Evolutionary conservation across 2,113 vertebrate species (phyloP), one percentile per base, ranked within the genome.

Genomic region (Ageneiosus marmoratus): DNA sequence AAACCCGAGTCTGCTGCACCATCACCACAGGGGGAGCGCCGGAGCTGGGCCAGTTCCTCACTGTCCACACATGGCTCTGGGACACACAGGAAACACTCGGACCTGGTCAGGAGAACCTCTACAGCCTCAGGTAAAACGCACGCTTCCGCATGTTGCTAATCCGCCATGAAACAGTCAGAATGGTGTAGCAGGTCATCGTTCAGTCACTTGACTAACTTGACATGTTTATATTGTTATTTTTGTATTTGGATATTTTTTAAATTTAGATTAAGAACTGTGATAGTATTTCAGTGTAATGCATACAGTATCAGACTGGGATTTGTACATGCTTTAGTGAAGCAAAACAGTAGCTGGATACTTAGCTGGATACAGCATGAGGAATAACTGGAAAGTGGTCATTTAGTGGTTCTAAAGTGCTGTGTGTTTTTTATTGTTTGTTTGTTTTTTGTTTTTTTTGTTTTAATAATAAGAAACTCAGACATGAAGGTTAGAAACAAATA

Each of bases 31-130:
- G 93, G 92, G 0, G 88, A 95, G 56, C 92, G 93, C 77, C 89
- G 94, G 82, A 94, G 89, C 81, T 98, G 96, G 96, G 92, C 94
- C 81, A 97, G 96, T 89, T 95, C 96, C 34, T 94, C 96, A 34
- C 95, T 96, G 73, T 92, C 95, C 13, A 55, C 90, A 0, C 93
- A 95, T 60, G 77, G 93, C 62, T 92, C 95, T 0, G 84, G 90
- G 62, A 76, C 93, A 1, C 95, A 95, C 84, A 95, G 95, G 86
- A 99, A 98, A 70, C 91, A 93, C 87, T 89, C 94, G 7, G 96
- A 98, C 8, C 91, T 94, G 27, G 93, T 95, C 81, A 93, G 95
- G 86, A 94, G 96, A n/a, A 94, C 96, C 18, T 97, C 96, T 56
- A 79, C 94, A 0, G 88, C 91, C 0, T 94, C 97, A 15, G 97